Base-by-base conservation (phyloP, 2,888 invertebrate species). In the Athrips mouffetella region DNA sequence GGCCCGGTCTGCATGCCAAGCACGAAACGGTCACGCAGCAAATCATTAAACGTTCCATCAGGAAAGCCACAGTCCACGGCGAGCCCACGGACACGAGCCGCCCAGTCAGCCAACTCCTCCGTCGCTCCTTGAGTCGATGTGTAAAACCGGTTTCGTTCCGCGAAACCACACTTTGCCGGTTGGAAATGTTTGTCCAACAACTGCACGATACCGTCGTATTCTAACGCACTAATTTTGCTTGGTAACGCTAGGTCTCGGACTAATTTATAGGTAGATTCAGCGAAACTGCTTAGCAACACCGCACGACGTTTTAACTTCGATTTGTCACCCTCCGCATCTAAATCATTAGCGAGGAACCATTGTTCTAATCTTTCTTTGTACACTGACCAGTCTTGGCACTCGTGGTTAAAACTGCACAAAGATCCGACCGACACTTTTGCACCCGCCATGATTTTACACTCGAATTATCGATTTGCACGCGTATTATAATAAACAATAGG, bases 101-200 rank as follows among this genome's bases (percentile, higher is more conserved):
- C 31, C 31, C 31, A 31, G n/a, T 3, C 31, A 3, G 31, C 4
- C 31, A 31, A 31, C 4, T 31, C 40, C 23, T 18, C 40, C 20
- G 40, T 7, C 13, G 40, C 23, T n/a, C 13, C 21, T 18, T 18
- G 40, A 40, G 18, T 40, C 40, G 23, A 20, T 23, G 23, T 13
- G 13, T 40, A 40, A 11, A 40, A 40, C n/a, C 40, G 40, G 23
- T 40, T 40, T 20, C 40, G 40, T n/a, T 40, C 40, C 23, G 40
- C 40, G 18, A 40, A 40, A 16, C 40, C 40, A 23, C 40, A 40
- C 18, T 40, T 40, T 23, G 40, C 40, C 11, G 21, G 23, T 18
- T 21, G 13, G 23, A n/a, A 23, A 13, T 40, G 40, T 5, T 23
- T 23, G 20, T 40, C 40, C 21, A 40, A 11, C 23, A 40, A 23